These are phyloP conservation scores for Muscina levida DNA, from an alignment of 2,888 invertebrate genomes.

Conservation along the genomic window DNA sequence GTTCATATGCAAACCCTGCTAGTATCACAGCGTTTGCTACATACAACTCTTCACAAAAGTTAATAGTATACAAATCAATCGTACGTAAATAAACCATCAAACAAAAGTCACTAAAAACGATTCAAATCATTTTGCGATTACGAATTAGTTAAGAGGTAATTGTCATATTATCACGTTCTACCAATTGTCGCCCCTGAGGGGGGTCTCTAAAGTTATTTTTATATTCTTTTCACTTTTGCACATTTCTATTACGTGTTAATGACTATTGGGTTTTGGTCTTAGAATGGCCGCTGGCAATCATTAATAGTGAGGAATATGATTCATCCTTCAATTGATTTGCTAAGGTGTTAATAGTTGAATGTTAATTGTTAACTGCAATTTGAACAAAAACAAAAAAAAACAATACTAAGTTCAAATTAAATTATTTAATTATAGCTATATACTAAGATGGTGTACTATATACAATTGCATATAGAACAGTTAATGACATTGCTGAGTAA, in stretches of 20 bases:
- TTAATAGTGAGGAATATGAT: slow-evolving; percentile 25
- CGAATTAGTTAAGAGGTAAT: slow-evolving; percentile 21
- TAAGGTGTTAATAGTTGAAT: slow-evolving; percentile 27
- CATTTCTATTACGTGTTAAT: slow-evolving; percentile 19
- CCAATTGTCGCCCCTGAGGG: slow-evolving; percentile 4
- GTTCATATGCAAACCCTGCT: too few relatives aligned
- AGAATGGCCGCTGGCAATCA: background rate
- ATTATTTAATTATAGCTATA: background rate
- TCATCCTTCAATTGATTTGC: slow-evolving; percentile 32
- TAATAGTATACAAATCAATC: slow-evolving; percentile 2
- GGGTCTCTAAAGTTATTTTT: background rate
- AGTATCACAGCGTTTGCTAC: too few relatives aligned
- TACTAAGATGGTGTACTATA: too few relatives aligned
- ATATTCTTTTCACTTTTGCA: slow-evolving; percentile 19
- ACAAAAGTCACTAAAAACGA: background rate
- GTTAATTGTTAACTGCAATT: slow-evolving; percentile 5
- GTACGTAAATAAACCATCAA: background rate
- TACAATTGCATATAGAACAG: too few relatives aligned
- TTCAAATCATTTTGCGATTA: background rate
- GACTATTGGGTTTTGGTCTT: slow-evolving; percentile 15
- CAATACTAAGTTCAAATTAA: too few relatives aligned
- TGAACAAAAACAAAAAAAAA: background rate
- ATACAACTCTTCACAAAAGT: too few relatives aligned
- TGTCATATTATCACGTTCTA: slow-evolving; percentile 60
- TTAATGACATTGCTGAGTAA: too few relatives aligned